phyloP scores from a whole-genome alignment of 2,888 invertebrate species.

The Allophyes oxyacanthae region DNA sequence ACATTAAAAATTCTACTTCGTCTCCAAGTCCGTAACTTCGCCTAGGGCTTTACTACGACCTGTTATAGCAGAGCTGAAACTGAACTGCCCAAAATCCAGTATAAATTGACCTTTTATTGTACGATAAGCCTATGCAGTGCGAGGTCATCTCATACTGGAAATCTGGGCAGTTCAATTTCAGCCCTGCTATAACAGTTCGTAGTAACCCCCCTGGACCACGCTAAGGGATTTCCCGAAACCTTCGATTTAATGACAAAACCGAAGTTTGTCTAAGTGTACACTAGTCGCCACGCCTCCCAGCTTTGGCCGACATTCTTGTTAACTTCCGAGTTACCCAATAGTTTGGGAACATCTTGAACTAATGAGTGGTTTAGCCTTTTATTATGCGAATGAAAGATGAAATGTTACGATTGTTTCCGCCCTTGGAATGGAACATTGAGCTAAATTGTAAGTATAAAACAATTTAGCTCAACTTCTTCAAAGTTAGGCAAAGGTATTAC shows the following conservation, averaged over 20 bases:
- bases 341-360: conserved; percentile 67
- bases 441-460: no score
- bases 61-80: no score
- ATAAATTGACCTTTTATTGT: no score
- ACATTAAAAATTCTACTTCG: conserved; percentile 20
- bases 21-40: conserved; percentile 13
- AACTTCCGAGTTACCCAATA: conserved; percentile 61
- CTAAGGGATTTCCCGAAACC: conserved; percentile 51
- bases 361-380: conserved; percentile 65
- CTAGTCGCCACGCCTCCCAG: conserved; percentile 50
- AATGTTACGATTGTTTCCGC: conserved; percentile 37
- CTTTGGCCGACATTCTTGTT: conserved; percentile 60
- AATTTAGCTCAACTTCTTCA: conserved; percentile 26
- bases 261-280: conserved; percentile 49
- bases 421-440: conserved; percentile 12
- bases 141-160: no score
- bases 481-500: conserved; percentile 26
- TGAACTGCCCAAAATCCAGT: no score
- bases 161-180: no score
- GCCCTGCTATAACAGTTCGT: no score
- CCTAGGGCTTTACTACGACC: no score
- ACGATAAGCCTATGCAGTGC: no score
- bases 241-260: conserved; percentile 57
- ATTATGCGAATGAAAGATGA: conserved; percentile 50
- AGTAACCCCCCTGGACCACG: conserved; percentile 28